phyloP scores from a whole-genome alignment of 2,888 invertebrate species.

The Dynastes grantii region DNA sequence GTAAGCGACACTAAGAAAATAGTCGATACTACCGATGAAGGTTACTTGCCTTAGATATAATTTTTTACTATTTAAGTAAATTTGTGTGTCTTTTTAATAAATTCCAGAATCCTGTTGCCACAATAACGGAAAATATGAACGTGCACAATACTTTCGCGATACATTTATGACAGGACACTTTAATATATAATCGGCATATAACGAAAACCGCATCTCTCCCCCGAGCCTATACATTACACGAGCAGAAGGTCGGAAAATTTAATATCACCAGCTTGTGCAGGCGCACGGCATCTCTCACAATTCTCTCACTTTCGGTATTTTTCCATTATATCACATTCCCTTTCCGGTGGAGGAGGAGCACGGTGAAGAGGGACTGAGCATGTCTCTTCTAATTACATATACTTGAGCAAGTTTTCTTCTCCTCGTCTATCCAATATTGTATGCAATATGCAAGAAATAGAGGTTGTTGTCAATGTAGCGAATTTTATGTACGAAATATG shows the following conservation, averaged over 20 bases:
- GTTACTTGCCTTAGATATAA: too few species aligned
- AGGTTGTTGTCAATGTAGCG: too few species aligned
- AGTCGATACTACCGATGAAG: too few species aligned
- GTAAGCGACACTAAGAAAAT: too few species aligned
- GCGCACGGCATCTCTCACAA: conserved; percentile 65
- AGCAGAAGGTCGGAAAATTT: conserved; percentile 71
- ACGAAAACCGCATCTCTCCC: conserved; percentile 68
- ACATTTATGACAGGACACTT: conserved; percentile 50
- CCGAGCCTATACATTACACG: conserved; percentile 68
- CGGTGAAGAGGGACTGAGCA: not conserved
- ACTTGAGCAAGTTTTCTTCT: not conserved
- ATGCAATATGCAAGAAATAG: too few species aligned
- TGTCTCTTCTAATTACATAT: not conserved
- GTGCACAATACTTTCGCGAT: conserved; percentile 26
- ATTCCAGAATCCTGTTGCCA: not conserved
- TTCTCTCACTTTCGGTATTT: conserved; percentile 70
- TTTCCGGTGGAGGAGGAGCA: conserved; percentile 16
- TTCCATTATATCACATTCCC: conserved; percentile 70
- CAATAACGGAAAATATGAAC: conserved; percentile 8
- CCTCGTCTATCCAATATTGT: not conserved
- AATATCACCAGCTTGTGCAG: conserved; percentile 69
- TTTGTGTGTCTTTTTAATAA: not conserved
- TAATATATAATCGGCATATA: conserved; percentile 66
- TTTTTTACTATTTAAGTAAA: too few species aligned
- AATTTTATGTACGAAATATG: too few species aligned